Evolutionary conservation across 2,113 vertebrate genomes (phyloP), one percentile per base, ranked within the genome.

Genomic region (Cochlearius cochlearius): DNA sequence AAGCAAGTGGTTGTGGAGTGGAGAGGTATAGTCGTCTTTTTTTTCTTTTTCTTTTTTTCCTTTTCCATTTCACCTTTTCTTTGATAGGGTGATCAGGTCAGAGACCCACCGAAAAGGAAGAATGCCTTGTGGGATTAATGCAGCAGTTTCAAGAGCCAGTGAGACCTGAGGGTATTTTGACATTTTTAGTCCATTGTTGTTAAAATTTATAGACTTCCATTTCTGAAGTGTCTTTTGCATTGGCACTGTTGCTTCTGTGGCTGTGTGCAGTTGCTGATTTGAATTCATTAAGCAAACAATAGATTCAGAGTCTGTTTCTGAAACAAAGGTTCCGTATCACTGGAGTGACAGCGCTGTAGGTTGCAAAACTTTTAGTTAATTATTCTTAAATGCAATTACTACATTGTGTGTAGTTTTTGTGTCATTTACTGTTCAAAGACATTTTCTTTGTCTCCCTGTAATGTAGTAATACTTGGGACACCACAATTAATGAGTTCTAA

Each of bases 31-130:
- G 38, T 73, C 1, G 2, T 2, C 19, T 36, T 25, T 53, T 60
- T 32, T n/a, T n/a, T 6, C 1, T 4, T 8, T 41, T 68, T 74
- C 16, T 5, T 7, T 60, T 56, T 29, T 0, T 0, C 50, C 41
- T 30, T 74, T 64, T 16, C 2, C 1, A 9, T 64, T 59, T 78
- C 26, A 26, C 78, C 22, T 56, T 69, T 66, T 56, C 34, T 71
- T 74, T 88, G 34, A 9, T 86, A 55, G 20, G 22, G 18, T 8
- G 5, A 21, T 89, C 29, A 39, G 47, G 27, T 73, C 67, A 91
- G 49, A 91, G 56, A 36, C 55, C 29, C 53, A 25, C 26, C 83
- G 55, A 41, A 43, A 90, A 68, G 45, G 26, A 52, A 30, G 50
- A 90, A 23, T 53, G 66, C 56, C 34, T 9, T 45, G 32, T 66